Conservation (phyloP, 1,140 invertebrate species). For the Drosophila ambigua region DNA sequence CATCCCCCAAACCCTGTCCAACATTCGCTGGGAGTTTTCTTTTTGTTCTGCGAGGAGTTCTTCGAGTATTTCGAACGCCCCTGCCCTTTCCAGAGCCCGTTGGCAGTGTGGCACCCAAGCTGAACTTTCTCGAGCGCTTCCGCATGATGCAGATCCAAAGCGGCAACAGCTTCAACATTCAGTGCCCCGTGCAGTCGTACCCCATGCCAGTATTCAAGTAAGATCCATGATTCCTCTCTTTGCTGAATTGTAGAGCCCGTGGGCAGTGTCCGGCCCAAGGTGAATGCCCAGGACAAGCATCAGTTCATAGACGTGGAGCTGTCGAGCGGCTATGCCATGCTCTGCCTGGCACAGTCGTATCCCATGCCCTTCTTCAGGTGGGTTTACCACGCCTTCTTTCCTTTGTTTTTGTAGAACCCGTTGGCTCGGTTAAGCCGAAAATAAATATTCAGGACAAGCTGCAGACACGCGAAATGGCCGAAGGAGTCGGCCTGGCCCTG, state of each 20-base stretch:
- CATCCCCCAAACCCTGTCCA: slow-evolving; percentile 15
- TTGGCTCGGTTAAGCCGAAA: slow-evolving; percentile 89
- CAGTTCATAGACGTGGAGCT: slow-evolving; percentile 86
- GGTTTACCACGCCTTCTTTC: slow-evolving; percentile 31
- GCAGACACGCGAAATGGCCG: slow-evolving; percentile 72
- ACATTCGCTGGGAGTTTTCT: slow-evolving; percentile 24
- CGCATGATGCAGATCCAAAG: slow-evolving; percentile 67
- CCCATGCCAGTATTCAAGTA: slow-evolving; percentile 88
- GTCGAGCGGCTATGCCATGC: slow-evolving; percentile 86
- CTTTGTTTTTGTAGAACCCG: slow-evolving; percentile 86
- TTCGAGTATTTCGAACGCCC: neutral
- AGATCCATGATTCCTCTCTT: slow-evolving; percentile 16
- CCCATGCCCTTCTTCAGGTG: slow-evolving; percentile 90
- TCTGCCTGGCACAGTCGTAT: slow-evolving; percentile 88
- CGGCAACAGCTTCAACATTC: slow-evolving; percentile 85
- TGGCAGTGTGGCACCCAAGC: slow-evolving; percentile 85
- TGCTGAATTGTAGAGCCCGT: slow-evolving; percentile 87
- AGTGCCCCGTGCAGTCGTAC: slow-evolving; percentile 89
- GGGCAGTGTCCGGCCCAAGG: slow-evolving; percentile 90
- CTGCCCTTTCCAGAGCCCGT: slow-evolving; percentile 72
- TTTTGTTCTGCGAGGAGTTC: neutral
- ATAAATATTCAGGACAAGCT: slow-evolving; percentile 86
- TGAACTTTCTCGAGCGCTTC: slow-evolving; percentile 85
- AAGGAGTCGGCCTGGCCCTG: slow-evolving; percentile 85
- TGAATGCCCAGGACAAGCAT: slow-evolving; percentile 85